Conservation (phyloP, 2,113 vertebrate species). For the Patagioenas fasciata region DNA sequence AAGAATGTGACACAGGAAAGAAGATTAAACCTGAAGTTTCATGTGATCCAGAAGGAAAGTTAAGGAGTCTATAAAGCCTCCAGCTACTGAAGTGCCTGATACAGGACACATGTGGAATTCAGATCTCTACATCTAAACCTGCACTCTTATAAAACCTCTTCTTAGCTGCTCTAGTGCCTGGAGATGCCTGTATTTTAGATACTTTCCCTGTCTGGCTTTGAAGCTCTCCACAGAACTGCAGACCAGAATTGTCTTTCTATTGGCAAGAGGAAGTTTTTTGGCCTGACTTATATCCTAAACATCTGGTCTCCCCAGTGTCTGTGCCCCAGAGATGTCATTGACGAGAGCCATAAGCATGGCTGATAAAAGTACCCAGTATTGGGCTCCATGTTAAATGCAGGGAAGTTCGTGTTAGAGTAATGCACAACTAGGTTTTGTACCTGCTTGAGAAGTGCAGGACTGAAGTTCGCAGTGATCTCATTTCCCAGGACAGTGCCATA, state of each 20-base stretch:
- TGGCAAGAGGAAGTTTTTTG: not conserved
- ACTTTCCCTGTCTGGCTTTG: not conserved
- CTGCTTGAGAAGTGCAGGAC: not conserved
- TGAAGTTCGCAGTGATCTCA: not conserved
- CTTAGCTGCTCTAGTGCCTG: not conserved
- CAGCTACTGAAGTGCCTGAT: not conserved
- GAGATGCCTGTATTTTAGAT: not conserved
- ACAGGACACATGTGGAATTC: not conserved
- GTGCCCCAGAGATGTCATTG: not conserved
- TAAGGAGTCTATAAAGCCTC: not conserved
- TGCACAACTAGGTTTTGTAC: not conserved
- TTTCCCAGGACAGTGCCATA: not conserved
- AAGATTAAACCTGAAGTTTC: not conserved
- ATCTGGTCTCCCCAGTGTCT: not conserved
- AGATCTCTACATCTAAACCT: not conserved
- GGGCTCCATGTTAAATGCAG: not conserved
- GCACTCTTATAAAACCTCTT: not conserved
- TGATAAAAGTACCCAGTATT: rapidly evolving
- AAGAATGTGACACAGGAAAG: not conserved
- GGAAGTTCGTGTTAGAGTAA: rapidly evolving
- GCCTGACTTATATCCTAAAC: not conserved
- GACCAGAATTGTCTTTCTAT: not conserved
- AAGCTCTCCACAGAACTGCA: not conserved
- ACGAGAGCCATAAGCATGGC: rapidly evolving
- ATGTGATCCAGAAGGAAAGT: not conserved